A percentile compares a stretch with the other conserved stretches of the same genome.
These are phyloP conservation scores for Phocoena sinus DNA, from an alignment of 2,113 vertebrate genomes.

Conservation along the genomic window DNA sequence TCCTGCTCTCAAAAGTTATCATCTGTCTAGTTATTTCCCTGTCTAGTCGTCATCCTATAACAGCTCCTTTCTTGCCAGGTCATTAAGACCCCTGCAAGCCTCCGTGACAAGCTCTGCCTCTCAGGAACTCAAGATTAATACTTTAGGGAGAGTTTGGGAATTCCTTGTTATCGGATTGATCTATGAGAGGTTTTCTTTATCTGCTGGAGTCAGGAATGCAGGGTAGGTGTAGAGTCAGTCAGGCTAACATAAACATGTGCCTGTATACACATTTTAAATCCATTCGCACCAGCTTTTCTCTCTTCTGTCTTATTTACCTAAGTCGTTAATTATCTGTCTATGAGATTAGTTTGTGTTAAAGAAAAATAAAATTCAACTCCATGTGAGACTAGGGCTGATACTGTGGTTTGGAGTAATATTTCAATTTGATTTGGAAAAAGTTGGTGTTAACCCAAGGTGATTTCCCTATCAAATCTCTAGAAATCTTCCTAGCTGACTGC, in stretches of 20 bases:
- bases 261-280: background rate
- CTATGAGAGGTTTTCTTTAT: constrained; percentile 36
- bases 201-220: background rate
- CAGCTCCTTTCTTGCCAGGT: constrained; percentile 42
- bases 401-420: background rate
- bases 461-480: constrained; percentile 37
- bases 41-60: constrained; percentile 21
- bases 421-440: background rate
- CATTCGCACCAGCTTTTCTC: background rate
- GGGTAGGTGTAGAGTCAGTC: background rate
- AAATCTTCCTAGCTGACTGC: constrained; percentile 29
- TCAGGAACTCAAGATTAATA: constrained; percentile 59
- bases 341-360: background rate
- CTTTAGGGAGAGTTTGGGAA: constrained; percentile 44
- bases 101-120: constrained; percentile 51
- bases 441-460: constrained; percentile 19
- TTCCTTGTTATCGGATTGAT: constrained; percentile 53
- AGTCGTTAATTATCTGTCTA: background rate
- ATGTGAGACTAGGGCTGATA: background rate
- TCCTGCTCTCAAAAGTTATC: background rate
- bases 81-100: constrained; percentile 53
- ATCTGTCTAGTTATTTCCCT: background rate
- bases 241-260: background rate
- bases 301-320: background rate
- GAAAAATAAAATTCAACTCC: background rate